These are phyloP conservation scores for Melanaphis sacchari DNA, from an alignment of 1,140 invertebrate genomes.

Conservation along the genomic window DNA sequence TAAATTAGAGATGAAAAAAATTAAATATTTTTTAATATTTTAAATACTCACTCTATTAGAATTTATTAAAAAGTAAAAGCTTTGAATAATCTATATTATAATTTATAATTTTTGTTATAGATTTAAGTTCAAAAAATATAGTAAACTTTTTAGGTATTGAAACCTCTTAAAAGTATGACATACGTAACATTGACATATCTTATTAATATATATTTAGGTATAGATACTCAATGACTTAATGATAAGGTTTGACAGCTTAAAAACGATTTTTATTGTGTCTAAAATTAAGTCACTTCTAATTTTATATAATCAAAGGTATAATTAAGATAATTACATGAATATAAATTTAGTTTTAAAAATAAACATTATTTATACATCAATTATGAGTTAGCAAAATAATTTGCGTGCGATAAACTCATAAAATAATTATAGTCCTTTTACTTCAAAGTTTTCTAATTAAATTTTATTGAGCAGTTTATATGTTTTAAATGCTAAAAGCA, in stretches of 20 bases:
- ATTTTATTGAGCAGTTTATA: background rate
- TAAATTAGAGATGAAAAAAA: background rate
- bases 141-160: background rate
- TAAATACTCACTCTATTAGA: background rate
- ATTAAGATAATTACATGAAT: background rate
- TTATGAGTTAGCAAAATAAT: background rate
- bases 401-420: background rate
- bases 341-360: background rate
- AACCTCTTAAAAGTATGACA: background rate
- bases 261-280: background rate
- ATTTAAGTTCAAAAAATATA: background rate
- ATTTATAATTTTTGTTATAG: background rate
- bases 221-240: too few species aligned
- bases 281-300: background rate
- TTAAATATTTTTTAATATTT: background rate
- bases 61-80: background rate
- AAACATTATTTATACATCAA: background rate
- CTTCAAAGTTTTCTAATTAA: background rate
- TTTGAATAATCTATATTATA: background rate
- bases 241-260: background rate
- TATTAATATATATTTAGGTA: background rate
- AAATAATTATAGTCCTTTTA: background rate
- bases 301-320: background rate
- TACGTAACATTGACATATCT: background rate
- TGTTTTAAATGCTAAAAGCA: background rate